Evolutionary conservation across 2,113 vertebrate genomes (phyloP), one percentile per base, ranked within the genome.

Genomic region (Oryctolagus cuniculus): DNA sequence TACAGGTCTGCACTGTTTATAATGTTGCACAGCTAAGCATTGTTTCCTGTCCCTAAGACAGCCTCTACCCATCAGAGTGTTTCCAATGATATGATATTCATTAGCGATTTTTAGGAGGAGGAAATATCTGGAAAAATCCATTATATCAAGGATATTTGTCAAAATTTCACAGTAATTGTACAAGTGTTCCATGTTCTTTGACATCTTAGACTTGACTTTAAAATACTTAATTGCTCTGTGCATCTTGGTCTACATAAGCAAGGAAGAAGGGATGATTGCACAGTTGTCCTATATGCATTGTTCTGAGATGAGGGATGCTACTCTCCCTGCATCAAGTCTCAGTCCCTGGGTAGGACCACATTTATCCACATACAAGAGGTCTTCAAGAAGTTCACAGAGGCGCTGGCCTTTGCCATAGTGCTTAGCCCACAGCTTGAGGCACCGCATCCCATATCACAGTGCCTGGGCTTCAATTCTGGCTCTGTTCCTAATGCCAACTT

Each of bases 51-150:
- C 64, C 88, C 49, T 91, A 27, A 73, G 78, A 89, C 0, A 79
- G 38, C 73, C 84, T 91, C 89, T 72, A 93, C 22, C 64, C 72
- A 64, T 29, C 29, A 81, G 74, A 63, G 6, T 29, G 10, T 67
- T 85, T 96, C 80, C 38, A 87, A 58, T 67, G 77, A 85, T n/a
- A 74, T 24, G 36, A 81, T 6, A 19, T 11, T 93, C 73, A 74
- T 64, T 74, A 91, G 64, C 49, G 85, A 81, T 25, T 83, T 58
- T 31, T 15, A 61, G 10, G 8, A 19, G n/a, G 31, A 87, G 77
- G 51, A 90, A 84, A 29, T 66, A 95, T 29, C 73, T 93, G 25
- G 34, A 70, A 96, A 93, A 89, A 63, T 44, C 31, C 55, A 51
- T 79, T 38, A 4, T 69, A 44, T 44, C 44, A 44, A 44, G 44